Evolutionary conservation across 2,113 vertebrate species (phyloP).

Genomic region (Euleptes europaea): DNA sequence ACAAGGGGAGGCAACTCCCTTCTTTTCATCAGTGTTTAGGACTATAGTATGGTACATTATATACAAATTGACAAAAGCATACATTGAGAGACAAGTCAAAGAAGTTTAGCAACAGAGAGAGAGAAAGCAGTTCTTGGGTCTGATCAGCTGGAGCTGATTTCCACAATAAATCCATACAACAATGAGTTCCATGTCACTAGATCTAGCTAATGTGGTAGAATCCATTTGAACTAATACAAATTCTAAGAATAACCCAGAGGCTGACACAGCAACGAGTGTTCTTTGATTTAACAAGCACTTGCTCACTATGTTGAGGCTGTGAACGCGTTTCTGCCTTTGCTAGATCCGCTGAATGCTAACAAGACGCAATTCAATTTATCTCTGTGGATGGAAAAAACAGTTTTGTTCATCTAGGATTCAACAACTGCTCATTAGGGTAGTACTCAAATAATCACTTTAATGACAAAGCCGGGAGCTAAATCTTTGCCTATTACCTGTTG

Average conservation of each 20-base stretch:
- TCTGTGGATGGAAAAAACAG: slow-evolving; percentile 58
- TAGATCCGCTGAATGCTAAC: slow-evolving; percentile 61
- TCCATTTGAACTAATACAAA: slow-evolving; percentile 52
- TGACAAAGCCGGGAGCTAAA: slow-evolving; percentile 90
- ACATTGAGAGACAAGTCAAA: slow-evolving; percentile 55
- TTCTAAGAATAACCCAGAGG: slow-evolving; percentile 54
- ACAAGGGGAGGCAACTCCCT: slow-evolving; percentile 56
- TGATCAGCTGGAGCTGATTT: slow-evolving; percentile 71
- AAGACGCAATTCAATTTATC: slow-evolving; percentile 57
- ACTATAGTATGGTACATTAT: slow-evolving; percentile 78
- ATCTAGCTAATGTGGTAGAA: slow-evolving; percentile 49
- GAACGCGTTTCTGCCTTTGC: slow-evolving; percentile 49
- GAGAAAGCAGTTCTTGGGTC: slow-evolving; percentile 72
- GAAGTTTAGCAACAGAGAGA: slow-evolving; percentile 55
- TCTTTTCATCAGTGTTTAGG: slow-evolving; percentile 74
- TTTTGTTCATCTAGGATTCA: slow-evolving; percentile 60
- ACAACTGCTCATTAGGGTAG: slow-evolving; percentile 31
- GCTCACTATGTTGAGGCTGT: slow-evolving; percentile 63
- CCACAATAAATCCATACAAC: slow-evolving; percentile 63
- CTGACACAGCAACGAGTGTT: slow-evolving; percentile 34
- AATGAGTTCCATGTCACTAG: slow-evolving; percentile 59
- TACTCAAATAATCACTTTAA: slow-evolving; percentile 94
- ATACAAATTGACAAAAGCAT: slow-evolving; percentile 71
- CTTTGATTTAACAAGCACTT: slow-evolving; percentile 50
- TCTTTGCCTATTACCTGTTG: slow-evolving; percentile 97